Base-by-base conservation (phyloP, 1,140 invertebrate genomes). In the Drosophila pallidifrons region DNA sequence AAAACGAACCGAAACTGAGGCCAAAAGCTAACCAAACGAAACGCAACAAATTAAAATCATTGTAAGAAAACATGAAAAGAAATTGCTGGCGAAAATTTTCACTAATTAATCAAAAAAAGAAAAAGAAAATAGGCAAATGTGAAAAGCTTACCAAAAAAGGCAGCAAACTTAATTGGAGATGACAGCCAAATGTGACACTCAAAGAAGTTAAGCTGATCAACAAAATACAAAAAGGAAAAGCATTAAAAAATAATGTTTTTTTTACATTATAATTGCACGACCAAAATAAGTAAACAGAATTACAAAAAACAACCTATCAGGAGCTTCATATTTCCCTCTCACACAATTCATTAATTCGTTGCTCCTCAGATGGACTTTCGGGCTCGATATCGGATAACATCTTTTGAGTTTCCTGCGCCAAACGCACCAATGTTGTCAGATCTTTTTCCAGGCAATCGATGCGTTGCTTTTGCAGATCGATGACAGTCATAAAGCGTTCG, bases 21-120 rank as follows among this genome's bases (percentile, higher is more conserved):
- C 61, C 20, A 41, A 54, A 52, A 64, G 47, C 49, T 41, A 64
- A 64, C 61, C 61, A 65, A 54, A 65, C 63, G 51, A 79, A 52
- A 65, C 30, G 63, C 66, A 70, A 58, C 59, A 47, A 51, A 54
- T 63, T 71, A 76, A 79, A 64, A 69, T 73, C 41, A 60, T 35
- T 54, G 8, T 15, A 47, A 55, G 57, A 61, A 66, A 54, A 66
- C 38, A 54, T 67, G 47, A 58, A 78, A 71, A 67, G 49, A 45
- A 59, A 67, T 64, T 51, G 13, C 43, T 47, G 20, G 58, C 58
- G 66, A 68, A 74, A 80, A 75, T 73, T 80, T 79, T 83, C 74
- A 72, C 79, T 87, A 87, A 86, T 86, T 87, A 82, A 74, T 61
- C 60, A 81, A 78, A 68, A 59, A 13, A 16, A 51, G 49, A 11